Conservation (phyloP, 2,113 vertebrate species). For the Hippopotamus amphibius region DNA sequence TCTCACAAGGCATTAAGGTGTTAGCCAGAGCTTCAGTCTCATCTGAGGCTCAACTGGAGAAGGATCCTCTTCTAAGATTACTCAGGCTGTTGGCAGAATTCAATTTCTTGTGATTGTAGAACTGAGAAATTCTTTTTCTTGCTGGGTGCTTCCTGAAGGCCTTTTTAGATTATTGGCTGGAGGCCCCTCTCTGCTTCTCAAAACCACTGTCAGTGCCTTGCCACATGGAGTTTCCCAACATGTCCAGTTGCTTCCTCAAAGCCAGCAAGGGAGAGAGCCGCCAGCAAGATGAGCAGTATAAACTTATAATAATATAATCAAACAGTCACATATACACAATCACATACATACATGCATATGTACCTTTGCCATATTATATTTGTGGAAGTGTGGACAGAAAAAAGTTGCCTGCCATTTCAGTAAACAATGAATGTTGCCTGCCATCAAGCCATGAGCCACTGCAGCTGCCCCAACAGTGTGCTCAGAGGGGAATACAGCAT, state of each 20-base stretch:
- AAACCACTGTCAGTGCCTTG: neutral
- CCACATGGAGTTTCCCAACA: neutral
- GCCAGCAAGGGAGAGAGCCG: neutral
- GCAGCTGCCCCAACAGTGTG: too few relatives aligned
- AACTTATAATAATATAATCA: fast-evolving
- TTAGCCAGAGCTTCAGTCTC: neutral
- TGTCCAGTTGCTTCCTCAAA: neutral
- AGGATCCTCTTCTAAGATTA: neutral
- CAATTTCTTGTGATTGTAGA: neutral
- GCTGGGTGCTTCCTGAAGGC: neutral
- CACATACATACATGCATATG: too few relatives aligned
- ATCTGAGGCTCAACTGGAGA: neutral
- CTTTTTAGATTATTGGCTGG: neutral
- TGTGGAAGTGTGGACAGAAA: too few relatives aligned
- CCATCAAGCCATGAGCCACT: too few relatives aligned
- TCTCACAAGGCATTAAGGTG: too few relatives aligned
- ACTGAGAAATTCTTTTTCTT: neutral
- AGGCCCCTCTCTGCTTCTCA: neutral
- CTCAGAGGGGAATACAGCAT: neutral
- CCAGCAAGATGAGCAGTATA: too few relatives aligned
- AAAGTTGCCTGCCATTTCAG: too few relatives aligned
- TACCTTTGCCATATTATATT: too few relatives aligned
- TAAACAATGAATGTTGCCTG: too few relatives aligned
- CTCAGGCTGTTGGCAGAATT: neutral
- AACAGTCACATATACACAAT: too few relatives aligned